Percentiles rank a stretch among this genome's conserved stretches.
Conservation (phyloP, 2,888 invertebrate species). For the Stenotaenia linearis region DNA sequence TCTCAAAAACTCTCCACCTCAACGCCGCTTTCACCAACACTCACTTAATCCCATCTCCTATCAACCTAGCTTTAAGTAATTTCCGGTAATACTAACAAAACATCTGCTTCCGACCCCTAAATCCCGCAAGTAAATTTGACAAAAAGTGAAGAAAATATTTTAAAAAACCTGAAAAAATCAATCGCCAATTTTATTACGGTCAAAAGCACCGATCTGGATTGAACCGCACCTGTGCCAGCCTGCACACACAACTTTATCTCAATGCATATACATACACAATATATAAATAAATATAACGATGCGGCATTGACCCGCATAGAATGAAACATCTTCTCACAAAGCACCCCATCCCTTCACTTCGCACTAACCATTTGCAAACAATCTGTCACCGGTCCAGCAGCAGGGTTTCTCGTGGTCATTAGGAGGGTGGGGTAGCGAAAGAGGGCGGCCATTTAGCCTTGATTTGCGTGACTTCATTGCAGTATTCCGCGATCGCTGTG, state of each 20-base stretch:
- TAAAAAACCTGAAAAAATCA: too few species aligned
- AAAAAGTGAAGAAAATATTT: too few species aligned
- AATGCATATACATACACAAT: background rate
- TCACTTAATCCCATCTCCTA: too few species aligned
- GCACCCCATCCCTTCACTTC: background rate
- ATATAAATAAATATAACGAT: background rate
- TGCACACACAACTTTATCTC: background rate
- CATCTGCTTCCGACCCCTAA: too few species aligned
- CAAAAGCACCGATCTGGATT: background rate
- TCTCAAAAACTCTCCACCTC: too few species aligned
- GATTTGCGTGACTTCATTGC: slow-evolving; percentile 19
- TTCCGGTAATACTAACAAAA: too few species aligned
- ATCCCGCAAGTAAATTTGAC: too few species aligned
- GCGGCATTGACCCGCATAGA: background rate
- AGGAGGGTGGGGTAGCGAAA: slow-evolving; percentile 15
- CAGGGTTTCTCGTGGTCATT: slow-evolving; percentile 13
- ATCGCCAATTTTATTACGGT: background rate
- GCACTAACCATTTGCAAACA: slow-evolving; percentile 17
- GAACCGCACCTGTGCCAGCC: background rate
- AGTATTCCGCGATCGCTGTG: background rate
- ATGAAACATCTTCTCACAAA: background rate
- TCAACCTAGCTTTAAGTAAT: too few species aligned
- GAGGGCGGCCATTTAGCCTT: slow-evolving; percentile 15
- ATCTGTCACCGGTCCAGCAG: slow-evolving; percentile 19
- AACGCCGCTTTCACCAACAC: too few species aligned